Percentiles rank a stretch among this genome's conserved stretches.
Evolutionary conservation across 2,113 vertebrate genomes (phyloP).

Genomic region (Geococcyx californianus): DNA sequence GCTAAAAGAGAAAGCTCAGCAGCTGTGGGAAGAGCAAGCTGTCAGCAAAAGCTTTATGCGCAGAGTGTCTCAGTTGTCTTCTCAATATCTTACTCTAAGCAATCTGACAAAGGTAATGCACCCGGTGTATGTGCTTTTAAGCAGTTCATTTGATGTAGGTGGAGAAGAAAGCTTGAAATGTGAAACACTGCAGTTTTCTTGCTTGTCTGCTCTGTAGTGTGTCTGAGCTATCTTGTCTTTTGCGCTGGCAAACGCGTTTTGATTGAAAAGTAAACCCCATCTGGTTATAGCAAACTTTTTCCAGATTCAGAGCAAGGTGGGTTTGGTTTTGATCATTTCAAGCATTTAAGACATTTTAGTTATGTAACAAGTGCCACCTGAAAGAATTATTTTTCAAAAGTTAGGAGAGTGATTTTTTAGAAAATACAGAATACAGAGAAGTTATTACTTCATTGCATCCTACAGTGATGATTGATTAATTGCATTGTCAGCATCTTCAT

Average conservation of each 20-base stretch:
- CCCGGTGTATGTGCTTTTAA: constrained; percentile 9
- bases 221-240: neutral
- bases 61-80: constrained; percentile 94
- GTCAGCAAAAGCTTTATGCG: constrained; percentile 95
- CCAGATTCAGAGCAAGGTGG: neutral
- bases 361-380: neutral
- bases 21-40: constrained; percentile 94
- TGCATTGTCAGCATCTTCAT: neutral
- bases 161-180: neutral
- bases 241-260: neutral
- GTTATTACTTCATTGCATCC: neutral
- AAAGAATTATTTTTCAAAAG: neutral
- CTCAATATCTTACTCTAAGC: constrained; percentile 93
- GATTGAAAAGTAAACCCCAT: neutral
- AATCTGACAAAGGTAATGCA: constrained; percentile 95
- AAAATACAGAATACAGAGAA: neutral
- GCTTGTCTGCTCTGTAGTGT: neutral
- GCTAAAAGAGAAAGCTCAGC: constrained; percentile 93
- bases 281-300: neutral
- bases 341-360: neutral
- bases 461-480: neutral
- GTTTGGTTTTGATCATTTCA: neutral
- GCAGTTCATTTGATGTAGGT: neutral
- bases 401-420: neutral
- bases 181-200: neutral